These are phyloP conservation scores for Sapajus apella DNA, from an alignment of 2,113 vertebrate genomes.

Conservation along the genomic window DNA sequence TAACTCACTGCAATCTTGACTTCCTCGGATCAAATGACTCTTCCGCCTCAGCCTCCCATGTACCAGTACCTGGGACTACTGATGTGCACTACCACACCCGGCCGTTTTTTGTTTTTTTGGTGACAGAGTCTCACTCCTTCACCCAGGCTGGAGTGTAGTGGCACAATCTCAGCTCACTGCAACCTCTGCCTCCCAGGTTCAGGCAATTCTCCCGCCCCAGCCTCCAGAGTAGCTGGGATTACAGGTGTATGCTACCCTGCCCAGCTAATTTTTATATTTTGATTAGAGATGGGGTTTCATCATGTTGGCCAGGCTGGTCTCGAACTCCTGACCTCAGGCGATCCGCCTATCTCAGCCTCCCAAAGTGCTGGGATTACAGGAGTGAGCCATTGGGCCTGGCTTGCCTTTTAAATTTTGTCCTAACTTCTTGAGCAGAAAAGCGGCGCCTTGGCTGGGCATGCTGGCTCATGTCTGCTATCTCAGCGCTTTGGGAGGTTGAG, in stretches of 20 bases:
- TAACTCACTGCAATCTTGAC: too few species aligned
- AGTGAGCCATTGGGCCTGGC: background rate
- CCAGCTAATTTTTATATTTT: background rate
- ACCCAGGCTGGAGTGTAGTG: background rate
- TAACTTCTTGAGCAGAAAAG: too few species aligned
- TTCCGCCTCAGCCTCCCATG: too few species aligned
- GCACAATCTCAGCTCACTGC: background rate
- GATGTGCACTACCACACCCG: background rate
- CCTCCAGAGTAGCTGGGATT: background rate
- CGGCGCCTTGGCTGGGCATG: too few species aligned
- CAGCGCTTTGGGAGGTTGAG: too few species aligned
- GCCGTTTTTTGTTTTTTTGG: background rate
- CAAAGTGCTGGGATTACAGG: background rate
- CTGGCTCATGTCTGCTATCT: too few species aligned
- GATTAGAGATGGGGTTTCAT: background rate
- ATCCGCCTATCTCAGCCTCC: background rate
- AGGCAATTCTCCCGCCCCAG: background rate
- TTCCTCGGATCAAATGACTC: too few species aligned
- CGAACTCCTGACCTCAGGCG: background rate
- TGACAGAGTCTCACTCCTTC: background rate
- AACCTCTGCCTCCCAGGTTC: background rate
- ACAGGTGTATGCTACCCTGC: background rate
- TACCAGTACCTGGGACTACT: too few species aligned
- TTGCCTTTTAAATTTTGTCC: too few species aligned
- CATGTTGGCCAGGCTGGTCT: background rate